Percentiles rank a stretch among this genome's conserved stretches.
phyloP scores from a whole-genome alignment of 1,140 invertebrate genomes.

The Trinorchestia longiramus region DNA sequence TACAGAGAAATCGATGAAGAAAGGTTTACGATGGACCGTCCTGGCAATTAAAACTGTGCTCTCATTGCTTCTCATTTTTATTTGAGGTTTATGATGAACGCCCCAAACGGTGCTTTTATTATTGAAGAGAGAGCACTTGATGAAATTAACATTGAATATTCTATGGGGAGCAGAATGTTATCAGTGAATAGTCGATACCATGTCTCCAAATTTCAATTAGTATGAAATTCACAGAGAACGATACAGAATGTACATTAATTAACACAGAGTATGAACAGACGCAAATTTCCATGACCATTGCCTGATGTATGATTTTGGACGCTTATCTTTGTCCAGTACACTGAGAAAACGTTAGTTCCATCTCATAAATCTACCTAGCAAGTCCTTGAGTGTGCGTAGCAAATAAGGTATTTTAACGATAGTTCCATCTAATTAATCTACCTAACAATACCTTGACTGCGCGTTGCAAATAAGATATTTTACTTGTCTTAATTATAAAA shows the following conservation, averaged over 20 bases:
- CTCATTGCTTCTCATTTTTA: constrained; percentile 7
- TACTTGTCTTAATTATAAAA: background rate
- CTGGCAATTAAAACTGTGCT: background rate
- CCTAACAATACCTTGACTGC: background rate
- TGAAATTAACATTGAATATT: constrained; percentile 2
- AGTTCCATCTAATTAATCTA: too few relatives aligned
- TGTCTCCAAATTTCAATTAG: background rate
- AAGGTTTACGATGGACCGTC: background rate
- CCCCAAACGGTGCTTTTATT: background rate
- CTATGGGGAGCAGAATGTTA: background rate
- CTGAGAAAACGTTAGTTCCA: background rate
- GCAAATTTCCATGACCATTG: background rate
- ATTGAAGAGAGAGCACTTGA: background rate
- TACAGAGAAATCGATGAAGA: background rate
- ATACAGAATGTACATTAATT: background rate
- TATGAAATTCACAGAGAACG: background rate
- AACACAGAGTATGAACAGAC: background rate
- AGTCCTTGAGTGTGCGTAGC: too few relatives aligned
- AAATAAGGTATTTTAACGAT: background rate
- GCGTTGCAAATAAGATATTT: background rate
- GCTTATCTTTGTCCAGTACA: background rate
- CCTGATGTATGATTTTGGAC: background rate
- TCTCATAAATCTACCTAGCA: too few relatives aligned
- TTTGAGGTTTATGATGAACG: background rate
- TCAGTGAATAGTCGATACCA: background rate